Base-by-base conservation (phyloP, 2,797 vertebrate species). In the Moxostoma hubbsi region DNA sequence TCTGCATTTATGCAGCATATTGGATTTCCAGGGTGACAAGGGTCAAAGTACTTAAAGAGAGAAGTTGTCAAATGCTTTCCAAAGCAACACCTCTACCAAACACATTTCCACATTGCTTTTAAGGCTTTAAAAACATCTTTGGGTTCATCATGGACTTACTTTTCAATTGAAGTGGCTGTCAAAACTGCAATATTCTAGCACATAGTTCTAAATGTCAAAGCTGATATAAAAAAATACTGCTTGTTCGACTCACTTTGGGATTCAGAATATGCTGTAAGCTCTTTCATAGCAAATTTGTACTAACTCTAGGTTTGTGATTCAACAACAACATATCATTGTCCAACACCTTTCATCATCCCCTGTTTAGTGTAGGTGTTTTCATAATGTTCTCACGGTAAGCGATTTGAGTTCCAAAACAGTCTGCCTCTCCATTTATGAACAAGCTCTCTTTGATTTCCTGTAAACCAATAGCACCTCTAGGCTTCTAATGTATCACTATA, bases 331-430 rank as follows among this genome's bases (percentile, higher is more conserved):
- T 24, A 59, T 68, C 46, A 61, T 12, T 68, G 54, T 18, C 72
- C 45, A 58, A 13, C n/a, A 72, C 50, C 47, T 61, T 72, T 55
- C 10, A 59, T 77, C 55, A 54, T 49, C 45, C 51, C 46, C 57
- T 45, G 57, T 45, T 54, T 46, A 61, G 63, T 5, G 61, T 51
- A 67, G 47, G 66, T 70, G 75, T 77, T 12, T 77, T 77, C 57
- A 69, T 69, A 69, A 68, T 69, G 53, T 46, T 8, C 12, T 47
- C 18, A 64, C 54, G 15, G 53, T 47, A 47, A 57, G 10, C 58
- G 9, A 51, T 54, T 6, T 6, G 65, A 66, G 9, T 59, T 13
- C 2, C 15, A 43, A 15, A 10, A 75, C 9, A 24, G 57, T 18
- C 43, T 63, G 43, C 12, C 45, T 63, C 36, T 63, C 12, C 12